A percentile compares a stretch with the other conserved stretches of the same genome.
Conservation (phyloP, 2,888 invertebrate genomes). For the Mythimna albipuncta region DNA sequence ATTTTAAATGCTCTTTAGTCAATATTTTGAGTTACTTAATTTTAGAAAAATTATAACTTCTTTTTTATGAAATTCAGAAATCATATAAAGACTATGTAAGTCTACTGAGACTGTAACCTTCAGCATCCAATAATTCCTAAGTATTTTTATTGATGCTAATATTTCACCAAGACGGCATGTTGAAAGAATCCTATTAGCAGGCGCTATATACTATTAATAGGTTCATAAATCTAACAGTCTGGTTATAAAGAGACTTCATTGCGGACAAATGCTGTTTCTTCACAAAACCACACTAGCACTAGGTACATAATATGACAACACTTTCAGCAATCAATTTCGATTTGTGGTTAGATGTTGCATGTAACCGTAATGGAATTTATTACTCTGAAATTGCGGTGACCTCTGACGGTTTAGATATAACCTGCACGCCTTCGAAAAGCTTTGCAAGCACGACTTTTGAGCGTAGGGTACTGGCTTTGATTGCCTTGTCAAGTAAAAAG, state of each 20-base stretch:
- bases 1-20: too few relatives aligned
- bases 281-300: constrained; percentile 5
- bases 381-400: constrained; percentile 6
- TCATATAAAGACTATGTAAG: too few relatives aligned
- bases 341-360: constrained; percentile 10
- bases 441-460: background rate
- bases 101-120: too few relatives aligned
- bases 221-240: background rate
- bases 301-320: background rate
- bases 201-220: background rate
- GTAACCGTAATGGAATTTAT: background rate
- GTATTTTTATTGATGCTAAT: too few relatives aligned
- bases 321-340: constrained; percentile 30
- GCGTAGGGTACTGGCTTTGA: too few relatives aligned
- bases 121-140: too few relatives aligned
- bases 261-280: constrained; percentile 5
- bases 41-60: too few relatives aligned
- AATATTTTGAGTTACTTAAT: too few relatives aligned
- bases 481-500: too few relatives aligned
- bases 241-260: background rate
- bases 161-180: background rate
- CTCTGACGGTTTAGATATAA: background rate
- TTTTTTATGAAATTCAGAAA: too few relatives aligned
- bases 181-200: background rate
- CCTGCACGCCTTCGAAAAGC: background rate